Evolutionary conservation across 2,113 vertebrate species (phyloP), one percentile per base, ranked within the genome.

Genomic region (Sphyrna mokarran): DNA sequence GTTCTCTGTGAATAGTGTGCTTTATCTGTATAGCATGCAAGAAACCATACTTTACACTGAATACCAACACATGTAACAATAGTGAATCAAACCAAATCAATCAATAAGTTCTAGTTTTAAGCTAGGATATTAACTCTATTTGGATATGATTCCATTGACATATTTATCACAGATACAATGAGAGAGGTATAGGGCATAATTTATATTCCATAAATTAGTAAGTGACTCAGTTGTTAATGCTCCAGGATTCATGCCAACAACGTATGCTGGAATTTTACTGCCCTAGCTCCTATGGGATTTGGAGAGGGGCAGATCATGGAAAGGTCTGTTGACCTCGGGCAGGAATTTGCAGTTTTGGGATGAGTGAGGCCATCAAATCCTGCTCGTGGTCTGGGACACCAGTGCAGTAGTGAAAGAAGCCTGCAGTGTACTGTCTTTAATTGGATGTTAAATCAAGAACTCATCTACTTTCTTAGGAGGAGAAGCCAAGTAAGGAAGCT

Each of bases 41-140:
- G 48, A 54, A 54, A 54, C 48, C 3, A 54, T 54, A 54, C 48
- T 54, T 54, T 54, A 4, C 48, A 54, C 48, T 54, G 48, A 2
- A 54, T 54, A 54, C 48, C 48, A 54, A 54, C 4, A 54, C 48
- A 54, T 54, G 48, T 54, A 4, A 54, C 48, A 54, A 54, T 54
- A 54, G 5, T 54, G 5, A 54, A 54, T 54, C 48, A 54, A 54
- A 54, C 48, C 48, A 54, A 54, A 54, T 54, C 48, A 43, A 16
- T n/a, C n/a, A 61, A 93, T 93, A 63, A 26, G 29, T 63, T 93
- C 3, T 14, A 68, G n/a, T 93, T 93, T 93, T 93, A 93, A 93
- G 61, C 54, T 61, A 93, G 90, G 54, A 7, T 63, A 26, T 93
- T 93, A 61, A 18, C 10, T 14, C n/a, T 63, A 93, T n/a, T n/a